Conservation (phyloP, 2,888 invertebrate genomes). For the Acanthoscelides obtectus region DNA sequence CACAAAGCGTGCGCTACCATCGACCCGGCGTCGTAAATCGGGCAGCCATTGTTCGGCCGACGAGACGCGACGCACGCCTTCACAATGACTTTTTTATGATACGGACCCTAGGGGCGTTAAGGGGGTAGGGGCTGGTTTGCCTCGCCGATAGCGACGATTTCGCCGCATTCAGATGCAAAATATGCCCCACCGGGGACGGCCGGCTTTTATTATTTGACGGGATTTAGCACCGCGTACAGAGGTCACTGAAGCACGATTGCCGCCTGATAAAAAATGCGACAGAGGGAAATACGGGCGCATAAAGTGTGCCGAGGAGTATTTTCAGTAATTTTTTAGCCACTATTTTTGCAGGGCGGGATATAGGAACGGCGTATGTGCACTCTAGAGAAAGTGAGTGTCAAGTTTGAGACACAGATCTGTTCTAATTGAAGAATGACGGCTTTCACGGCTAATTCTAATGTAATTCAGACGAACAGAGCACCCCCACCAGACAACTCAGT, state of each 20-base stretch:
- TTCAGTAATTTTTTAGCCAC: background rate
- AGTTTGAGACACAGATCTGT: too few species aligned
- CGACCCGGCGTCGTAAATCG: conserved; percentile 34
- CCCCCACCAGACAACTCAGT: too few species aligned
- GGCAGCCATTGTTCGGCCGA: conserved; percentile 32
- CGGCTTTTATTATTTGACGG: background rate
- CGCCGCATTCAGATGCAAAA: background rate
- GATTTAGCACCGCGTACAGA: background rate
- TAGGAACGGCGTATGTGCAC: too few species aligned
- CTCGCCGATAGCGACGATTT: background rate
- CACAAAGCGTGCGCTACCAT: conserved; percentile 24
- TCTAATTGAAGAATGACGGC: too few species aligned
- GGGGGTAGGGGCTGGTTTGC: background rate
- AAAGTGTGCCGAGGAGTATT: background rate
- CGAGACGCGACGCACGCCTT: background rate
- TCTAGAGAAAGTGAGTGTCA: too few species aligned
- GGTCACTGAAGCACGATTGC: background rate
- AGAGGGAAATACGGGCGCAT: background rate
- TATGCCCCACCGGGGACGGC: background rate
- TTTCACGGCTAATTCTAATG: too few species aligned
- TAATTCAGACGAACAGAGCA: too few species aligned
- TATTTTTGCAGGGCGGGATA: too few species aligned
- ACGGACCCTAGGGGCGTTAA: background rate
- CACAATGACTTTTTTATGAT: background rate
- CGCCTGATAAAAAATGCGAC: background rate